Conservation (phyloP, 2,113 vertebrate genomes). For the Apodemus sylvaticus region DNA sequence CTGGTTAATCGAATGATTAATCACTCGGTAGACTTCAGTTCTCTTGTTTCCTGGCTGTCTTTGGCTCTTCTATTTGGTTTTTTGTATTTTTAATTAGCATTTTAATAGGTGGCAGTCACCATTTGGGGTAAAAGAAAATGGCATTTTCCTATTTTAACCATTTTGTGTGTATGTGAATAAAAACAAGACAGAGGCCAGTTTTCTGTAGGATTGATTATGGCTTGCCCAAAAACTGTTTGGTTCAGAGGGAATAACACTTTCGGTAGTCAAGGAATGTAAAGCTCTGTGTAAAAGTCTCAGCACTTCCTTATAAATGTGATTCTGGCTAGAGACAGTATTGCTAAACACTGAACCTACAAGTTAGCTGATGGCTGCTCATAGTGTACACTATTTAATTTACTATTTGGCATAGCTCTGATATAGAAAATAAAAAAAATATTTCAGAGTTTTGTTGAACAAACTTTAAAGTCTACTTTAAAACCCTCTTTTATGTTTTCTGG, state of each 20-base stretch:
- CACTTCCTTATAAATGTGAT: neutral
- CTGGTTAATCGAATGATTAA: conserved; percentile 78
- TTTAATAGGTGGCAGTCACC: conserved; percentile 76
- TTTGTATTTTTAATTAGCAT: conserved; percentile 69
- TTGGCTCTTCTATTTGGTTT: conserved; percentile 59
- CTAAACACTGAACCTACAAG: neutral
- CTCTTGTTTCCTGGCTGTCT: conserved; percentile 78
- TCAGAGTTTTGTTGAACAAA: neutral
- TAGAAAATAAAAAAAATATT: neutral
- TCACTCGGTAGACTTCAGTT: conserved; percentile 62
- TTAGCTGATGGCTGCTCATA: neutral
- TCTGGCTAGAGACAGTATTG: neutral
- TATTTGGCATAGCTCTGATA: conserved; percentile 14
- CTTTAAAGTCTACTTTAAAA: conserved; percentile 26
- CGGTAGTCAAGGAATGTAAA: neutral
- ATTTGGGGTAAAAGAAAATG: conserved; percentile 59
- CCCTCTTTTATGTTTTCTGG: neutral
- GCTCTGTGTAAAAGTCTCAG: neutral
- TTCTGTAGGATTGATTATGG: conserved; percentile 23
- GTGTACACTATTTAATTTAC: neutral
- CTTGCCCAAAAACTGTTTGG: conserved; percentile 17
- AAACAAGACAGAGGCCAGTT: conserved; percentile 35
- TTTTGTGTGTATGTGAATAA: conserved; percentile 45
- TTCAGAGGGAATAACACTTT: neutral
- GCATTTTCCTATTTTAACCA: conserved; percentile 65